These are phyloP conservation scores for Sander vitreus DNA, from an alignment of 2,113 vertebrate species.

Conservation along the genomic window DNA sequence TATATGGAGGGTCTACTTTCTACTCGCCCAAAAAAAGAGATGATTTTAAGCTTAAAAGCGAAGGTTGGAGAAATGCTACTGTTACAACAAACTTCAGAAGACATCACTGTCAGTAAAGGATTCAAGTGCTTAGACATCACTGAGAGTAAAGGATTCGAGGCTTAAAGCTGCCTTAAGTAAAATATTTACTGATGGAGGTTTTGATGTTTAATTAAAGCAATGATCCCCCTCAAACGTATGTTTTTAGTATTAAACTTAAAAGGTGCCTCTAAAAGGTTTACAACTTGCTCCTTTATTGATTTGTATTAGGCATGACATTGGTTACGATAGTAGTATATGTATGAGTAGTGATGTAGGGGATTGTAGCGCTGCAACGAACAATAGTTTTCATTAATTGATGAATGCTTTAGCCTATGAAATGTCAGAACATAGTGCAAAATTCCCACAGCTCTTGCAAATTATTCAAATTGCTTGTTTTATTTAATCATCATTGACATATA, in stretches of 20 bases:
- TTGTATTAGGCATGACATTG: no score
- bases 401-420: not conserved
- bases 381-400: not conserved
- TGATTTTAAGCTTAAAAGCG: not conserved
- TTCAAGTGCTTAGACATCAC: not conserved
- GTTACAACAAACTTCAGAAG: not conserved
- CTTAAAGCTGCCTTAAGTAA: not conserved
- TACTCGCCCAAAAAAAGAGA: not conserved
- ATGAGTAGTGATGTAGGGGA: not conserved
- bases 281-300: not conserved
- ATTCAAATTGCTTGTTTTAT: not conserved
- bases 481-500: not conserved
- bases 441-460: no score
- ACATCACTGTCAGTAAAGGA: not conserved
- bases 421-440: not conserved
- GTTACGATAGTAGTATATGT: not conserved
- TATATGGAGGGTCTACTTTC: slow-evolving; percentile 18
- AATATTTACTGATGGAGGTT: slow-evolving; percentile 13
- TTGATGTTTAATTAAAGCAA: not conserved
- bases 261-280: not conserved
- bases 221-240: not conserved
- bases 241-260: not conserved
- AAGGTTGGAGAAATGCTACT: not conserved
- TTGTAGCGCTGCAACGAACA: not conserved
- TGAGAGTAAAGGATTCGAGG: not conserved